Conservation (phyloP, 1,140 invertebrate genomes). For the Sminthurides bifidus region DNA sequence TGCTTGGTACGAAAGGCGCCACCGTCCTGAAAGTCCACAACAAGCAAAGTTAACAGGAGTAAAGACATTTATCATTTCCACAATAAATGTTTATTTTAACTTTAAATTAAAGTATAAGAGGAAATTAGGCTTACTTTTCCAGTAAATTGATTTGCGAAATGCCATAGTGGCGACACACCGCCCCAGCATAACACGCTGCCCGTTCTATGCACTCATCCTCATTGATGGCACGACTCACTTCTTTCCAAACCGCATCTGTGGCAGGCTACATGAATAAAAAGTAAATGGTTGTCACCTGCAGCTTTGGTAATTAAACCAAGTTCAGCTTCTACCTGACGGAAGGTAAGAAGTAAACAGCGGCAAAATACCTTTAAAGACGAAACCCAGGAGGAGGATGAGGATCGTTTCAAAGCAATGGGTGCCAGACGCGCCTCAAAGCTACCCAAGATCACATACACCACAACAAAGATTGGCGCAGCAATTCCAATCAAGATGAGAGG, state of each 20-base stretch:
- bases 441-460: slow-evolving; percentile 25
- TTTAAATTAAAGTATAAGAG: not conserved
- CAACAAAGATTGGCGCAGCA: slow-evolving; percentile 26
- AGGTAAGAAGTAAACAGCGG: not conserved
- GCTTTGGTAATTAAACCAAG: not conserved
- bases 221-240: slow-evolving; percentile 1
- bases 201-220: slow-evolving; percentile 13
- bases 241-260: not conserved
- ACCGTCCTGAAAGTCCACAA: not conserved
- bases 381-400: not conserved
- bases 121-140: not conserved
- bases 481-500: slow-evolving; percentile 27
- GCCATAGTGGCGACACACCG: not conserved
- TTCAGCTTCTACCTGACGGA: not conserved
- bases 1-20: not conserved
- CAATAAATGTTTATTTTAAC: not conserved
- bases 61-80: not conserved
- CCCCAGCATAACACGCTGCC: not conserved
- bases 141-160: not conserved
- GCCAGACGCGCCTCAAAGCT: slow-evolving; percentile 21
- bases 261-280: slow-evolving; percentile 8
- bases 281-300: not conserved
- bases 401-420: slow-evolving; percentile 5
- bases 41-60: not conserved
- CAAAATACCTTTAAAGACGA: no score